Base-by-base conservation (phyloP, 2,888 invertebrate genomes). In the Caenorhabditis angaria region DNA sequence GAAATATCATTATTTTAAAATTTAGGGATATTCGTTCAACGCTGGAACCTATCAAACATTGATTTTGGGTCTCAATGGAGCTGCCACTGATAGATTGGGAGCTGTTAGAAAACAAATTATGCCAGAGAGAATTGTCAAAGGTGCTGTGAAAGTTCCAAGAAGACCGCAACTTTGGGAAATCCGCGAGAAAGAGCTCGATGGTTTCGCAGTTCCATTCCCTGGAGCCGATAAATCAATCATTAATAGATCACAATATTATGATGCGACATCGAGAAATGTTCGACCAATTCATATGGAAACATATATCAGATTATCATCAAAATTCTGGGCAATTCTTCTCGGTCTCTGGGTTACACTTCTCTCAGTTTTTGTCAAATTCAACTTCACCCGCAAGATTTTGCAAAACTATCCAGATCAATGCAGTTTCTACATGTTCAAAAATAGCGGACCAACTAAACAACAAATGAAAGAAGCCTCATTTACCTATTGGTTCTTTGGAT, bases 31-130 rank as follows among this genome's bases (percentile, higher is more conserved):
- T 0, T 76, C 87, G 4, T 83, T 93, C 50, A 92, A 97, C 89
- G 93, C 91, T 87, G 94, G 93, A 18, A 97, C 97, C 0, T 96
- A 94, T 92, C 92, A 94, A 87, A 94, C 95, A 0, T 91, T 93
- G 0, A 91, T 97, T 4, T 90, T 94, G 87, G 92, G 94, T 0
- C 83, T 95, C 14, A 66, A 76, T 60, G 71, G 80, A 32, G 80
- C 80, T 14, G 78, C 74, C 24, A 81, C 75, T 14, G 86, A 86
- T 65, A 74, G 78, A 20, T 72, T 86, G 12, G 86, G 86, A 41
- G 78, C 73, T 27, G 59, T 78, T 14, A 65, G 85, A 56, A 80
- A 77, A 55, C 71, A 75, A 53, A 82, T 85, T 54, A 85, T 85
- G 85, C 85, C 85, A 1, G 82, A 79, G 59, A 76, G 71, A 55